phyloP scores from a whole-genome alignment of 2,797 vertebrate species.

The Ambastaia sidthimunki region DNA sequence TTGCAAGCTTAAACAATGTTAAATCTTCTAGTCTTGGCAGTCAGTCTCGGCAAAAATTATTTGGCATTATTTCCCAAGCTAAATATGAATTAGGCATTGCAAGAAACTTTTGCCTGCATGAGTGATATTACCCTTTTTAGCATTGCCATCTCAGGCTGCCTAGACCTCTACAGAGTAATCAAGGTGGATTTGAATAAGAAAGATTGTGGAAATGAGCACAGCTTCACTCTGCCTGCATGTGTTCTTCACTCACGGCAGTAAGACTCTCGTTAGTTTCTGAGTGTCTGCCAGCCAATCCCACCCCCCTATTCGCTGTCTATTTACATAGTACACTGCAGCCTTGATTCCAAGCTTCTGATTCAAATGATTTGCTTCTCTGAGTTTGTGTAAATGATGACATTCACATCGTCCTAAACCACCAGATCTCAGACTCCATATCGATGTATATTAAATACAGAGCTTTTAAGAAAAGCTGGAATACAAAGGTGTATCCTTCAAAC shows the following conservation, averaged over 20 bases:
- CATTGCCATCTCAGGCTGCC: slow-evolving; percentile 63
- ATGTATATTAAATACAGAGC: neutral
- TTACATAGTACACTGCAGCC: slow-evolving; percentile 72
- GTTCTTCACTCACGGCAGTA: slow-evolving; percentile 72
- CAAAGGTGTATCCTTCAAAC: neutral
- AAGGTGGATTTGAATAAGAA: slow-evolving; percentile 76
- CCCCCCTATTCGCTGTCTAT: slow-evolving; percentile 73
- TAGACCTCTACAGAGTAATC: slow-evolving; percentile 74
- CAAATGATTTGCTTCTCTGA: neutral
- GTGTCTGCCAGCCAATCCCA: slow-evolving; percentile 71
- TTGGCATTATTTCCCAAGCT: slow-evolving; percentile 16
- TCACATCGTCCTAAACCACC: neutral
- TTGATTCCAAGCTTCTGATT: slow-evolving; percentile 74
- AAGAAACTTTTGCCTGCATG: slow-evolving; percentile 6
- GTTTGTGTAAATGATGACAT: neutral
- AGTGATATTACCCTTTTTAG: slow-evolving; percentile 45
- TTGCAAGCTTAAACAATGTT: neutral
- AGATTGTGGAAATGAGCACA: slow-evolving; percentile 67
- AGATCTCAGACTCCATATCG: neutral
- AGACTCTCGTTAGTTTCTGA: slow-evolving; percentile 76
- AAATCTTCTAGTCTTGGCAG: slow-evolving; percentile 12
- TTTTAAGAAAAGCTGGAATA: neutral
- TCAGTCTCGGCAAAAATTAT: slow-evolving; percentile 11
- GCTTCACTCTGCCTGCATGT: slow-evolving; percentile 70
- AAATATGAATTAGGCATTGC: slow-evolving; percentile 20